A percentile compares a stretch with the other conserved stretches of the same genome.
Evolutionary conservation across 1,140 invertebrate species (phyloP).

Genomic region (Piezodorus guildinii): DNA sequence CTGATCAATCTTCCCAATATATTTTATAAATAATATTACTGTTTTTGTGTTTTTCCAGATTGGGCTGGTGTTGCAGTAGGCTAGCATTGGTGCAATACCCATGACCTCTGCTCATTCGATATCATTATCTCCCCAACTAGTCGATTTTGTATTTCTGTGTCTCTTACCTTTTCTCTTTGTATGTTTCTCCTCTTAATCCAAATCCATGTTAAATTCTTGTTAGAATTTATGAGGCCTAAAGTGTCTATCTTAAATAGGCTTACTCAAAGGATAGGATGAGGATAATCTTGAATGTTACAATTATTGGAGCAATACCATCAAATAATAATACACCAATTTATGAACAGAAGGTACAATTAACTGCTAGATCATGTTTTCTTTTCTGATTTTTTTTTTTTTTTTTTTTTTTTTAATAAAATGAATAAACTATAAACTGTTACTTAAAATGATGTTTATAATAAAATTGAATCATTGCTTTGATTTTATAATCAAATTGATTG

Average conservation of each 20-base stretch:
- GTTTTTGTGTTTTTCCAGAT: neutral
- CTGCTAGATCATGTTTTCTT: neutral
- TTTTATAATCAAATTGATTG: neutral
- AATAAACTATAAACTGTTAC: neutral
- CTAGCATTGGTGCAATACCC: neutral
- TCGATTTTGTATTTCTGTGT: neutral
- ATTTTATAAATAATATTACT: neutral
- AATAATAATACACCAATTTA: too few species aligned
- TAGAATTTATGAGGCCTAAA: neutral
- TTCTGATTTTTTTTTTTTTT: neutral
- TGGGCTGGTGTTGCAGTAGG: conserved; percentile 1
- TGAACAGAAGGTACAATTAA: too few species aligned
- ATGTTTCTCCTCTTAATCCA: neutral
- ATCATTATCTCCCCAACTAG: neutral
- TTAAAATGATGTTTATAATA: neutral
- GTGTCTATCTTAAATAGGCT: neutral
- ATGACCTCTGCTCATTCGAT: neutral
- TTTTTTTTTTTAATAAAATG: too few species aligned
- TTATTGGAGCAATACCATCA: too few species aligned
- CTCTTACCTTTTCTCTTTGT: neutral
- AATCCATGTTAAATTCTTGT: neutral
- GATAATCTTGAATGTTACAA: too few species aligned
- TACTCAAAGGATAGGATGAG: too few species aligned
- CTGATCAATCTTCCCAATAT: too few species aligned
- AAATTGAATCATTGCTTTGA: neutral